Evolutionary conservation across 1,140 invertebrate genomes (phyloP), one percentile per base, ranked within the genome.

Genomic region (Macrobrachium nipponense): DNA sequence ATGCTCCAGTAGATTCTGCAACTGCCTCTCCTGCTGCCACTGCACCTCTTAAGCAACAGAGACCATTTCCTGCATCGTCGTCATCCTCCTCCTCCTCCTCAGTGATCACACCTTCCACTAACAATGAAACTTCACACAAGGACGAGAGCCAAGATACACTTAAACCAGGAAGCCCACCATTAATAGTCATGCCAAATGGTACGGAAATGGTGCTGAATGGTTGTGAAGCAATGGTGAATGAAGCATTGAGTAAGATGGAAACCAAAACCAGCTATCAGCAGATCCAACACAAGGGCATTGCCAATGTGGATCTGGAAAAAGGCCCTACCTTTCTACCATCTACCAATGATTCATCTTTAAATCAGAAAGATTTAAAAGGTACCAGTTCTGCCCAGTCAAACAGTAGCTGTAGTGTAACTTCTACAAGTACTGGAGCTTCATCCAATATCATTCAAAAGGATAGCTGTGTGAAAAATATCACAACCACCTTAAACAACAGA

Each of bases 151-250:
- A 44, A 12, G 17, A 43, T 17, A 20, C 23, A 17, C 79, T 80
- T 1, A 84, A 84, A 68, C 73, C 82, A 27, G 82, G 61, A 58
- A 84, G 61, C 17, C 82, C 73, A 27, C 82, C 73, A 51, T 51
- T 77, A 17, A 68, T 20, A 58, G 17, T 84, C 2, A 51, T 59
- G 17, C 82, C 73, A 36, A 75, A 84, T 44, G 73, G 61, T 7
- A 77, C 61, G 5, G 59, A 84, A 51, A 75, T 58, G 2, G 2
- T 27, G 27, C 36, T 84, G 82, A 84, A 58, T 43, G 61, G 77
- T 27, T 36, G 68, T 36, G 73, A 62, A 61, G 44, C 73, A 60
- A 84, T 66, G 2, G 20, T 17, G 5, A 18, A n/a, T 27, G n/a
- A 51, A 60, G 73, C 12, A 10, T 51, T 51, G 51, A 7, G 51